Base-by-base conservation (phyloP, 53 echinoderm and acorn worm species). In the Glandiceps talaboti region DNA sequence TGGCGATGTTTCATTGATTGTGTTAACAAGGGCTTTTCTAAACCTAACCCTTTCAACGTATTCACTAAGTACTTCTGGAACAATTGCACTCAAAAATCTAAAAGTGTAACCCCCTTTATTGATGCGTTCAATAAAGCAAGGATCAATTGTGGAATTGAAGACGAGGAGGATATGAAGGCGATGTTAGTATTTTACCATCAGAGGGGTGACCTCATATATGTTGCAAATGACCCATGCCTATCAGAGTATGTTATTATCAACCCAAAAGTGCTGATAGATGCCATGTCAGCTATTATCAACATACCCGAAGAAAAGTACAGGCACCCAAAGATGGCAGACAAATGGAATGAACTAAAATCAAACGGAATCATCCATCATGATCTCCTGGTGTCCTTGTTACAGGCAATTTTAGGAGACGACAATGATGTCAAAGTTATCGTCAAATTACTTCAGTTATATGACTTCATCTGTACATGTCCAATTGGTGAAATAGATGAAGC, bases 301-400 rank as follows among this genome's bases (percentile, higher is more conserved):
- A 32, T 82, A 26, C 83, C 82, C 33, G 29, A 33, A 76, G 74
- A 30, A 32, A 32, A 20, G 64, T 6, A 45, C 6, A 45, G 64
- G 20, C 6, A 45, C 6, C 64, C 64, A 12, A 45, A 45, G 6
- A 45, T 45, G 64, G 64, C 20, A 45, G 64, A 45, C 20, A 45
- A 45, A 45, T 45, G 64, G 64, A 45, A 20, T 45, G 64, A 45
- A 45, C 64, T 45, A 20, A 20, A 45, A 45, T 6, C 6, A 6
- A 45, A 45, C 6, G 64, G 64, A 12, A 20, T 45, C 6, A 12
- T 45, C 6, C 64, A 45, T 20, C 20, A 45, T 20, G 64, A 45
- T 45, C 64, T 45, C 20, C 64, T 45, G 64, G 20, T 12, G 20
- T 45, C 6, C 20, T 45, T 45, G 20, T 20, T 45, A 12, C 64